phyloP scores from a whole-genome alignment of 2,113 vertebrate genomes.

The Barbus barbus region DNA sequence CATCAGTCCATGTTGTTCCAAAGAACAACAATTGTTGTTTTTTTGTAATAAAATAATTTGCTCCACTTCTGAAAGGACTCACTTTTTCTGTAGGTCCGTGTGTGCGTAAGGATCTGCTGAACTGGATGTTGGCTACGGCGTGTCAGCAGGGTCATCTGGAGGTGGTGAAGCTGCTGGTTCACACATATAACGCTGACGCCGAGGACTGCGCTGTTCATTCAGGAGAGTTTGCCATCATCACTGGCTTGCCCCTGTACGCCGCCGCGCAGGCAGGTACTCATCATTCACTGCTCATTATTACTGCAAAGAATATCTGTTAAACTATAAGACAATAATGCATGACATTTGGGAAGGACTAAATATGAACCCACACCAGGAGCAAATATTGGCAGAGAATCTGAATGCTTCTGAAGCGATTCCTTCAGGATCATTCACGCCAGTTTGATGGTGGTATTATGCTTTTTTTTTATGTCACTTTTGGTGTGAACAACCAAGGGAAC shows the following conservation, averaged over 20 bases:
- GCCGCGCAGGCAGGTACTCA: slow-evolving; percentile 84
- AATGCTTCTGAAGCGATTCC: too few species aligned
- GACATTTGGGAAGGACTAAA: too few species aligned
- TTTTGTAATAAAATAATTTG: neutral
- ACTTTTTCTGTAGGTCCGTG: slow-evolving; percentile 67
- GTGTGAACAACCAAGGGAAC: too few species aligned
- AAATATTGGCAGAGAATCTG: too few species aligned
- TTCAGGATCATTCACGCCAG: too few species aligned
- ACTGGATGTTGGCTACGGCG: slow-evolving; percentile 88
- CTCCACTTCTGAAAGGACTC: neutral
- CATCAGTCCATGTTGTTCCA: neutral
- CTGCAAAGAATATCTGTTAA: too few species aligned
- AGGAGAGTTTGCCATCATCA: slow-evolving; percentile 87
- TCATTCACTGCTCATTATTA: neutral
- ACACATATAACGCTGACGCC: slow-evolving; percentile 79
- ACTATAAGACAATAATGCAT: too few species aligned
- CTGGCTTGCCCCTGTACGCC: slow-evolving; percentile 85
- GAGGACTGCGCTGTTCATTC: slow-evolving; percentile 82
- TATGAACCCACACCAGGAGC: too few species aligned
- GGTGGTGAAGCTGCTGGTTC: slow-evolving; percentile 84
- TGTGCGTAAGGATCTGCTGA: slow-evolving; percentile 80
- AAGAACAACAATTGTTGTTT: neutral
- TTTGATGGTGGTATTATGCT: too few species aligned
- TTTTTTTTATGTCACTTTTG: too few species aligned
- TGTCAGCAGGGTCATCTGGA: slow-evolving; percentile 87